Percentiles rank a stretch among this genome's conserved stretches.
These are phyloP conservation scores for Caenorhabditis auriculariae DNA, from an alignment of 2,888 invertebrate genomes.

Conservation along the genomic window DNA sequence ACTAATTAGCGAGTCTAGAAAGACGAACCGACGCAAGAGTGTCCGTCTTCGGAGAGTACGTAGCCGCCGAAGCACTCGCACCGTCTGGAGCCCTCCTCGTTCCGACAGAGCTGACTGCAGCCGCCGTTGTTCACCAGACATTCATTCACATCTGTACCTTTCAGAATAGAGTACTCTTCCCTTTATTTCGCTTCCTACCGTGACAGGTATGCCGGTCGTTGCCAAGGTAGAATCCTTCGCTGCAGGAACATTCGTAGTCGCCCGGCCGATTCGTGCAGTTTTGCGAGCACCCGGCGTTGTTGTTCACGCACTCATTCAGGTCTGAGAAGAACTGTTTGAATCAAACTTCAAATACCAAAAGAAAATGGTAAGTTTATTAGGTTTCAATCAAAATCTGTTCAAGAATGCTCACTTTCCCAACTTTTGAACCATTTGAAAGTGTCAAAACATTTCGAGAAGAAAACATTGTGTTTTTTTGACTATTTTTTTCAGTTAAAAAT, in stretches of 20 bases:
- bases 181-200: conserved; percentile 68
- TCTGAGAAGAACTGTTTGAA: conserved; percentile 67
- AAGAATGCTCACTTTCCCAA: no score
- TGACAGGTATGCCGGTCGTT: conserved; percentile 80
- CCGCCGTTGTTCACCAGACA: conserved; percentile 67
- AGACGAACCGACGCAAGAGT: conserved; percentile 59
- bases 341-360: background rate
- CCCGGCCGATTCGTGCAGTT: conserved; percentile 83
- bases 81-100: conserved; percentile 80
- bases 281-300: conserved; percentile 81
- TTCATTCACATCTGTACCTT: conserved; percentile 72
- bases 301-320: conserved; percentile 80
- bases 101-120: conserved; percentile 72
- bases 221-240: conserved; percentile 79
- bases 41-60: conserved; percentile 58
- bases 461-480: no score
- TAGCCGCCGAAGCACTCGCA: conserved; percentile 68
- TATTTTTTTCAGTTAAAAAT: no score
- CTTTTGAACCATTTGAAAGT: no score
- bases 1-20: background rate
- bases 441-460: no score
- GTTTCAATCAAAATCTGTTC: background rate
- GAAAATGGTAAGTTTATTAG: background rate
- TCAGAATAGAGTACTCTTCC: no score
- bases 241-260: conserved; percentile 80